These are phyloP conservation scores for Lordiphosa fenestrarum DNA, from an alignment of 2,888 invertebrate species.

Conservation along the genomic window DNA sequence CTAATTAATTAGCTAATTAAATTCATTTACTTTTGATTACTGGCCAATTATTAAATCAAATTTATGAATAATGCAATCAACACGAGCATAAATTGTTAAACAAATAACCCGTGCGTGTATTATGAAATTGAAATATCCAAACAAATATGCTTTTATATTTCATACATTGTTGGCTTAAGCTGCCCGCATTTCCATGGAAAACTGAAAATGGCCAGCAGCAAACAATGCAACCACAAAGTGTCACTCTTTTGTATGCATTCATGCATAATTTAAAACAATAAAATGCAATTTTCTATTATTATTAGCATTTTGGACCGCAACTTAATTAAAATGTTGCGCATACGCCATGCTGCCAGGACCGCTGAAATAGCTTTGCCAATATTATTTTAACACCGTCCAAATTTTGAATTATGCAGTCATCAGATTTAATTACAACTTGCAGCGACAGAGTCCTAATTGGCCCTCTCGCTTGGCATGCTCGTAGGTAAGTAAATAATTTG, in stretches of 20 bases:
- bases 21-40: conserved; percentile 58
- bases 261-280: conserved; percentile 59
- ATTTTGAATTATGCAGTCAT: conserved; percentile 34
- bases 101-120: conserved; percentile 29
- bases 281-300: conserved; percentile 54
- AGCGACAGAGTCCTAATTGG: conserved; percentile 3
- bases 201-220: conserved; percentile 9
- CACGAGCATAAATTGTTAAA: conserved; percentile 25
- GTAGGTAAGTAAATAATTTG: no score
- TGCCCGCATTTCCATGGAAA: conserved; percentile 5
- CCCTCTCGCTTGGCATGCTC: not conserved
- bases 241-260: conserved; percentile 19
- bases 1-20: conserved; percentile 61
- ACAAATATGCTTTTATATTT: conserved; percentile 15
- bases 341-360: conserved; percentile 36
- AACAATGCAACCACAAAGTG: conserved; percentile 26
- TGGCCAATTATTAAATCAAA: conserved; percentile 52
- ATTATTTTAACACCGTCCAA: conserved; percentile 37
- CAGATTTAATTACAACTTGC: conserved; percentile 8
- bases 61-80: conserved; percentile 44
- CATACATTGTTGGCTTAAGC: conserved; percentile 5
- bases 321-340: conserved; percentile 70
- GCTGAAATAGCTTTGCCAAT: conserved; percentile 14
- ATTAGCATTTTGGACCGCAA: conserved; percentile 52
- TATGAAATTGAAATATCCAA: conserved; percentile 24